A percentile compares a stretch with the other conserved stretches of the same genome.
Evolutionary conservation across 2,797 vertebrate genomes (phyloP).

Genomic region (Melopsittacus undulatus): DNA sequence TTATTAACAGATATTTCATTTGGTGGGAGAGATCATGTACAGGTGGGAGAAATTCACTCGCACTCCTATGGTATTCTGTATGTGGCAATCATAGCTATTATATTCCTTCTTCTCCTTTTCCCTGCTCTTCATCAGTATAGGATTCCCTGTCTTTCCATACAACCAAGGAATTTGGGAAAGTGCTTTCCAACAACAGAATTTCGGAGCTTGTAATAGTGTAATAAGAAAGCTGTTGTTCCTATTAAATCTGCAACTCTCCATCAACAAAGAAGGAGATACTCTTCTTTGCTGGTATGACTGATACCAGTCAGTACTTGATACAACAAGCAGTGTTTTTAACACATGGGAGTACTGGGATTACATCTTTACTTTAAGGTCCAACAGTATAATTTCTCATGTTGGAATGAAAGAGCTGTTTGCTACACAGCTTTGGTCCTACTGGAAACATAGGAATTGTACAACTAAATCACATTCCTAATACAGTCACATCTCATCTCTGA

Average conservation of each 20-base stretch:
- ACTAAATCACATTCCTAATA: neutral
- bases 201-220: neutral
- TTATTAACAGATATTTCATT: neutral
- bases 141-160: neutral
- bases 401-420: neutral
- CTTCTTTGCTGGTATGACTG: neutral
- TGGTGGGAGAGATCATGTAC: neutral
- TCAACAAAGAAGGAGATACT: neutral
- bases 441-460: neutral
- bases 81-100: neutral
- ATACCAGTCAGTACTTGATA: neutral
- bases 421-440: neutral
- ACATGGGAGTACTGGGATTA: neutral
- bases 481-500: neutral
- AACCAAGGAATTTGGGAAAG: neutral
- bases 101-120: neutral
- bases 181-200: neutral
- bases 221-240: neutral
- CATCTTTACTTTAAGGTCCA: neutral
- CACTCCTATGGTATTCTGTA: fast-evolving
- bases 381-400: neutral
- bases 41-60: neutral
- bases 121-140: neutral
- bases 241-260: neutral
- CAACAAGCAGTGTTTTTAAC: neutral